Evolutionary conservation across 2,888 invertebrate species (phyloP).

Genomic region (Hirtodrosophila histrioides): DNA sequence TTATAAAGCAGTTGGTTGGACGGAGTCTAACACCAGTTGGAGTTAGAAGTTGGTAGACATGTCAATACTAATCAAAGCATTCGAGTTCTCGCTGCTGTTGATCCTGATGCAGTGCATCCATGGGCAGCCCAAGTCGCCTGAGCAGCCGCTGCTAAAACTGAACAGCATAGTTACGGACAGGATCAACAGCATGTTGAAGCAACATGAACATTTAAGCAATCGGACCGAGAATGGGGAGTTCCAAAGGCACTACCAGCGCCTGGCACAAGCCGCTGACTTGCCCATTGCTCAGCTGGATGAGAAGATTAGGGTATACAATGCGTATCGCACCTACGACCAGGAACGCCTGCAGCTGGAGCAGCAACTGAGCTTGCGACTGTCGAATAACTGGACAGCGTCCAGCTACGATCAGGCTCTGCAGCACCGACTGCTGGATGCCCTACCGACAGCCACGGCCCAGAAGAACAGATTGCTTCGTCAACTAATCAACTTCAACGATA

Average conservation of each 20-base stretch:
- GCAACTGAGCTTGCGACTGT: background rate
- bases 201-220: constrained; percentile 2
- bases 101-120: constrained; percentile 23
- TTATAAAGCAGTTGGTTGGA: constrained; percentile 27
- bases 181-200: constrained; percentile 27
- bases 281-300: constrained; percentile 42
- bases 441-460: no score
- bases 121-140: background rate
- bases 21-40: constrained; percentile 23
- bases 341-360: background rate
- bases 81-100: constrained; percentile 13
- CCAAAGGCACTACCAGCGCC: constrained; percentile 3
- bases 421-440: no score
- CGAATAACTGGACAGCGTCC: no score
- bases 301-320: constrained; percentile 42
- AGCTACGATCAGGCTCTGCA: no score
- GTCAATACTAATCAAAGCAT: constrained; percentile 7
- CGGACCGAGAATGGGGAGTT: constrained; percentile 7
- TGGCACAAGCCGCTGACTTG: constrained; percentile 33
- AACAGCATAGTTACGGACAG: constrained; percentile 47
- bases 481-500: background rate
- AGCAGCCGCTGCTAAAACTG: constrained; percentile 19
- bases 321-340: constrained; percentile 12
- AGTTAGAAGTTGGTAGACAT: constrained; percentile 19
- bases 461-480: no score